Base-by-base conservation (phyloP, 1,140 invertebrate species). In the Vanessa atalanta region DNA sequence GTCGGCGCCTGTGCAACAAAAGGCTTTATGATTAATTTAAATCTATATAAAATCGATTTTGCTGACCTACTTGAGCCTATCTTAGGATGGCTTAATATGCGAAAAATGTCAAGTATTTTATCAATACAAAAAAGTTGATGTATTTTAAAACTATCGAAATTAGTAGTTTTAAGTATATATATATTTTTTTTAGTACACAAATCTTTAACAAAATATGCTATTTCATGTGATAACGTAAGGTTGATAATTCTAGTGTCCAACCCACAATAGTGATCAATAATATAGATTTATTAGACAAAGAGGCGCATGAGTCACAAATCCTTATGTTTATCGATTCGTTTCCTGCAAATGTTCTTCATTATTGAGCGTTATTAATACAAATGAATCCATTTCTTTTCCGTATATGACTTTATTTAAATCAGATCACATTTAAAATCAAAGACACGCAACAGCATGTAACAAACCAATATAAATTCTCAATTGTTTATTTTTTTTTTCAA, bases 231-330 rank as follows among this genome's bases (percentile, higher is more conserved):
- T 57, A 57, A 57, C 20, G 9, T 14, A 57, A 57, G 9, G 20
- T 23, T 23, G 53, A 57, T 57, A 57, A 57, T 57, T 57, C 53
- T 57, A 16, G 11, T 57, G 53, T 12, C 53, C 53, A 57, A 57
- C 53, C 16, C 53, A 57, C 53, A 57, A 43, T 43, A 57, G 70
- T 57, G 63, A 66, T 66, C 53, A 26, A 66, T 61, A 60, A 55
- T 53, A 66, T 65, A 72, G 64, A 47, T 72, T 72, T 72, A 72
- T 72, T 66, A 72, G 71, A 72, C 71, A 72, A 72, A 72, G 71
- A 72, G 71, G 65, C 71, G 70, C 70, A 64, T 72, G 71, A 72
- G 64, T 72, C 71, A 72, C 64, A 66, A 67, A 70, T 70, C 68
- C 57, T 61, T 70, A 57, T 63, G 57, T 63, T 70, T 70, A 70